A percentile compares a stretch with the other conserved stretches of the same genome.
Conservation (phyloP, 2,797 vertebrate genomes). For the Pteronotus mesoamericanus region DNA sequence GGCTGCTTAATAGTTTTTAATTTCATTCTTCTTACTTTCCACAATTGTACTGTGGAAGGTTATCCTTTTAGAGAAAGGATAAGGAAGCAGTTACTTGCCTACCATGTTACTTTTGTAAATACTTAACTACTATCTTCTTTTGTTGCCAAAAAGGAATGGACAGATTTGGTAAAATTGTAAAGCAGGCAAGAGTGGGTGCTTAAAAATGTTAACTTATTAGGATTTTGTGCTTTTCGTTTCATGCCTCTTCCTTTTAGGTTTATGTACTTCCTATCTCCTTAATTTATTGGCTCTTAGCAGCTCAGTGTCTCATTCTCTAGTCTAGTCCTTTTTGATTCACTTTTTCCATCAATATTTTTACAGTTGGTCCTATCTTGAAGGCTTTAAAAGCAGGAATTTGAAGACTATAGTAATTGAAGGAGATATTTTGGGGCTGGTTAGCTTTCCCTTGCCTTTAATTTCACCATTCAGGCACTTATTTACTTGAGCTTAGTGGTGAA, state of each 20-base stretch:
- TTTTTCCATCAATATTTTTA: slow-evolving; percentile 1
- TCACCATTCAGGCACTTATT: background rate
- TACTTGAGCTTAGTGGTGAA: background rate
- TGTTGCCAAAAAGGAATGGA: background rate
- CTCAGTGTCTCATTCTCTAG: background rate
- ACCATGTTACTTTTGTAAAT: background rate
- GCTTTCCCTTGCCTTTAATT: background rate
- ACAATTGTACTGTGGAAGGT: background rate
- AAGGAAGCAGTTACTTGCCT: background rate
- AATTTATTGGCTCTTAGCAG: background rate
- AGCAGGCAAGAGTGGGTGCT: background rate
- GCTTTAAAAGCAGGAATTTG: background rate
- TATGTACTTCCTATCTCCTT: background rate
- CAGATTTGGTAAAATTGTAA: background rate
- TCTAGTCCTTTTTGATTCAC: background rate
- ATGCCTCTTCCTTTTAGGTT: background rate
- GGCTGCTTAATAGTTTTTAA: background rate
- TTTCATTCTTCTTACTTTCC: background rate
- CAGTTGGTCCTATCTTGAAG: background rate
- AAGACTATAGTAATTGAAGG: background rate
- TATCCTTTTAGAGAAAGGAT: background rate
- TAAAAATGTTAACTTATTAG: background rate
- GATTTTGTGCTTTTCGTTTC: background rate
- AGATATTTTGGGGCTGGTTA: background rate
- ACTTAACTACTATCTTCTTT: background rate